Evolutionary conservation across 2,888 invertebrate genomes (phyloP).

Genomic region (Acrocyrtus sp.): DNA sequence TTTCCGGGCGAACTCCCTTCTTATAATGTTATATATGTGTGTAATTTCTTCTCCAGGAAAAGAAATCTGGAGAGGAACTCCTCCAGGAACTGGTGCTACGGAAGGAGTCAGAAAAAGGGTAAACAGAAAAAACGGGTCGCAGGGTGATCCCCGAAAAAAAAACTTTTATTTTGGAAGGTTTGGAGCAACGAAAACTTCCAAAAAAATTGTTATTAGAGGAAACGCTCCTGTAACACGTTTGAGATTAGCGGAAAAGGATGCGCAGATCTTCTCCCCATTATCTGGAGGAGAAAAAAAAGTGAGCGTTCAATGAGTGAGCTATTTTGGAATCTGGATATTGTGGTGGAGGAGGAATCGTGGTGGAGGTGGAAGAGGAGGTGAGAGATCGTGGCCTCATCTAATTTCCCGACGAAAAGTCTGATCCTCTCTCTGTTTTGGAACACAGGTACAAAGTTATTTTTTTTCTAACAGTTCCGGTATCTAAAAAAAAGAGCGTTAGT

Average conservation of each 20-base stretch:
- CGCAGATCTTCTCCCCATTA: conserved; percentile 52
- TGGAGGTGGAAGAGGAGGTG: conserved; percentile 30
- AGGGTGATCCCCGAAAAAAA: too few species aligned
- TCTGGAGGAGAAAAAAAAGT: conserved; percentile 47
- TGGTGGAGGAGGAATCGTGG: conserved; percentile 7
- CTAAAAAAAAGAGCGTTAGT: too few species aligned
- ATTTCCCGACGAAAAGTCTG: too few species aligned
- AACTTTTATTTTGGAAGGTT: neutral
- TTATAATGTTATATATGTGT: too few species aligned
- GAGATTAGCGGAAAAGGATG: conserved; percentile 53
- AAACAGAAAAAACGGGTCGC: neutral
- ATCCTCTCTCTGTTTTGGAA: too few species aligned
- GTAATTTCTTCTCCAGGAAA: too few species aligned
- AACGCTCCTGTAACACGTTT: conserved; percentile 35
- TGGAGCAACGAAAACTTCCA: neutral
- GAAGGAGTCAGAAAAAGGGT: neutral
- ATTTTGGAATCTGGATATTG: neutral
- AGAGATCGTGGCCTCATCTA: conserved; percentile 48
- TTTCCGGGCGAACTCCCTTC: too few species aligned
- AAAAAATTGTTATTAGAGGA: neutral
- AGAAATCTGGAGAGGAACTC: too few species aligned
- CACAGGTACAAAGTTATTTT: too few species aligned
- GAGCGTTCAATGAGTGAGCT: conserved; percentile 42
- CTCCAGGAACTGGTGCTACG: neutral
- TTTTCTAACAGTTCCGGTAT: too few species aligned